Conservation (phyloP, 2,113 vertebrate genomes). For the Trogon melanurus region DNA sequence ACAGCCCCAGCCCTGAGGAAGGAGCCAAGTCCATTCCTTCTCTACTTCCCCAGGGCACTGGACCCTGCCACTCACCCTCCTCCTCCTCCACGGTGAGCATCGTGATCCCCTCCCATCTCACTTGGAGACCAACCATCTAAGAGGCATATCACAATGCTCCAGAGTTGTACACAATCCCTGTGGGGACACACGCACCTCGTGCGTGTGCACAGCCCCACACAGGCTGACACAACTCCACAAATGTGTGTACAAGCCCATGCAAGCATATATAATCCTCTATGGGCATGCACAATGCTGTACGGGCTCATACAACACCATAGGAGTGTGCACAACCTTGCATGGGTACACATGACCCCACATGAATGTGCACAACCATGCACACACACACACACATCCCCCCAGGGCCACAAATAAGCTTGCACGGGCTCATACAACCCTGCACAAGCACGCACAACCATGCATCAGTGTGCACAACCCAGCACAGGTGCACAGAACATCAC, state of each 20-base stretch:
- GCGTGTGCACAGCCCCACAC: not conserved
- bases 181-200: fast-evolving
- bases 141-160: not conserved
- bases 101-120: fast-evolving
- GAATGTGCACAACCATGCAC: not conserved
- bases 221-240: not conserved
- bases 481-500: fast-evolving
- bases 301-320: not conserved
- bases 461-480: fast-evolving
- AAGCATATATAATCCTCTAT: not conserved
- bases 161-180: fast-evolving
- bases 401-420: not conserved
- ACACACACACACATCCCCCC: too few species aligned
- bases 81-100: not conserved
- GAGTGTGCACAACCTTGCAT: not conserved
- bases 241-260: not conserved
- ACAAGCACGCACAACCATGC: not conserved
- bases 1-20: not conserved
- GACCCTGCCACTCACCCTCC: too few species aligned
- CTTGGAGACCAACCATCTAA: not conserved
- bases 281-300: not conserved
- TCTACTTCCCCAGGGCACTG: too few species aligned
- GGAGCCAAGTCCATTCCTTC: not conserved
- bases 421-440: too few species aligned
- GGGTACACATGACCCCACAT: not conserved